Base-by-base conservation (phyloP, 2,888 invertebrate species). In the Calliphora vomitoria region DNA sequence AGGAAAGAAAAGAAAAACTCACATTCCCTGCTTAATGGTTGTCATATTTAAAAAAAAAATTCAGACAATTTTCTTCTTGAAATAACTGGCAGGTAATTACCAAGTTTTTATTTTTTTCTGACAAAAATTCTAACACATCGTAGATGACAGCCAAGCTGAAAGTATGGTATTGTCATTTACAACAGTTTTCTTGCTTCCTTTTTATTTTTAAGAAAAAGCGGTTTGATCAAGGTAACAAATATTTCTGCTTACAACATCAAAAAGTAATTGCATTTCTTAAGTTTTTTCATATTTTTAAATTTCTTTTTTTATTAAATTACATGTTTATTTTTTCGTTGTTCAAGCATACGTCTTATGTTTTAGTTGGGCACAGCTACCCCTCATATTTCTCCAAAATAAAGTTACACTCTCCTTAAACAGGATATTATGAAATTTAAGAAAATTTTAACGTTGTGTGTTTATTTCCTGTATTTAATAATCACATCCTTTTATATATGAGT, bases 401-500 rank as follows among this genome's bases (percentile, higher is more conserved):
- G 66, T 11, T 18, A 18, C 20, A 35, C 31, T 13, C 25, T 15
- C 15, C 31, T 31, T 8, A 50, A 50, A 81, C 88, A 89, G 89
- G 89, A 90, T 90, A 89, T 90, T 89, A 88, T 86, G 74, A 75
- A 81, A 81, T 81, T 69, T 75, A 55, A 69, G 68, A 88, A 89
- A 74, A 90, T 88, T 85, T 89, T 62, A 74, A 82, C 74, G 71
- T 82, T 86, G 89, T 80, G 76, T 89, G 71, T 78, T 87, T 89
- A 89, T 90, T 88, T 90, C 89, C 90, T 88, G 88, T 86, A 88
- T 89, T 89, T 89, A 89, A 89, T 89, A 90, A 90, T 88, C 88
- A 88, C 87, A 88, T 90, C 88, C 89, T 88, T 86, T 78, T 53
- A 25, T 55, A 44, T 44, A 44, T 50, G 38, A 50, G 47, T 41